Base-by-base conservation (phyloP, 1,140 invertebrate genomes). In the Tetragnatha versicolor region DNA sequence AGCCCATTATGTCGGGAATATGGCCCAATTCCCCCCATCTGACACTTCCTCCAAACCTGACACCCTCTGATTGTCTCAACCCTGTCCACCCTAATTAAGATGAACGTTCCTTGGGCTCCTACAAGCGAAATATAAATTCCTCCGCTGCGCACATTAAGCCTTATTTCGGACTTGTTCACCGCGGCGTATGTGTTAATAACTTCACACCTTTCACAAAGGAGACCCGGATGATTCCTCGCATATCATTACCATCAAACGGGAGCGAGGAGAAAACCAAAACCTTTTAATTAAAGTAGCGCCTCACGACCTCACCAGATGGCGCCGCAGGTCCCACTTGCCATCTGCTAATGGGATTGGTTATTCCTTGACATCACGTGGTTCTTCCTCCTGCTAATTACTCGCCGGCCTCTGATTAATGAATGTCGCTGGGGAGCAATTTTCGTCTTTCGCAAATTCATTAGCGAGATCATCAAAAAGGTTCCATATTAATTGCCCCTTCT, bases 381-480 rank as follows among this genome's bases (percentile, higher is more conserved):
- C 61, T 61, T 61, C 70, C 70, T 55, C 27, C 55, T 55, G 60
- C 73, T 77, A 77, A 77, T 77, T 77, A 77, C 73, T 61, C 37
- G 42, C 22, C 27, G 51, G 22, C n/a, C 66, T 47, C 73, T 77
- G 73, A 77, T 77, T 77, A 77, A 77, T 77, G 73, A 77, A 65
- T 77, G 73, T 77, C 73, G 73, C 73, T 39, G 29, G 61, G n/a
- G 73, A 76, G 73, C 60, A 76, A 76, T 76, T 76, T 76, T 76
- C 73, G 73, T 76, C 73, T 76, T 76, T 76, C 73, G 60, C 73
- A 65, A 66, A 76, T 76, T 76, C 73, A 76, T 76, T 76, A 76
- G 73, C 73, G 58, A 29, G 73, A 76, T 76, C 73, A 76, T 76
- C 73, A 76, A 76, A 76, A 76, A 76, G 73, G 73, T 45, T 53